Conservation (phyloP, 2,113 vertebrate genomes). For the Periophthalmodon schlosseri region DNA sequence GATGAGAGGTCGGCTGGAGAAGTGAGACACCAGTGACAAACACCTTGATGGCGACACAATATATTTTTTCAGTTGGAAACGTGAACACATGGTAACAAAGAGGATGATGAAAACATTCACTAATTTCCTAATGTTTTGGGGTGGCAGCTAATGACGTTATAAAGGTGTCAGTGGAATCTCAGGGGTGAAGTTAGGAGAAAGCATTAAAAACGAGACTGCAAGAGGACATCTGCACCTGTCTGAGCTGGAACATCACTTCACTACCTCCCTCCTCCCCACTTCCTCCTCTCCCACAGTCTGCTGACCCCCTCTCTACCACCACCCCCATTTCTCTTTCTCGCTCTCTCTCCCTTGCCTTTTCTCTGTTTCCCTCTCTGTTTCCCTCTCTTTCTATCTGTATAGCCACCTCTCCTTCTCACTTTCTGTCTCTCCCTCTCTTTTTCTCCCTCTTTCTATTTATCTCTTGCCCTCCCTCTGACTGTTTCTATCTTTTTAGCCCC, state of each 20-base stretch:
- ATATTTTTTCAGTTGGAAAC: too few relatives aligned
- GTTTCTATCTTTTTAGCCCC: not conserved
- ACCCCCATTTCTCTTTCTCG: not conserved
- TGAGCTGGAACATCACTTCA: slow-evolving; percentile 47
- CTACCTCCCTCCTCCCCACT: slow-evolving; percentile 13
- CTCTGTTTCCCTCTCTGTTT: too few relatives aligned
- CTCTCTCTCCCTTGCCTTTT: not conserved
- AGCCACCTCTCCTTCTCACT: not conserved
- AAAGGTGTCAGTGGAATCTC: slow-evolving; percentile 37
- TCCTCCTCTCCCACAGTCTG: slow-evolving; percentile 17
- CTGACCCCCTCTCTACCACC: slow-evolving; percentile 3
- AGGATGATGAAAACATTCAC: not conserved
- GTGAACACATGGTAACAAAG: too few relatives aligned
- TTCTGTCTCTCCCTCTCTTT: not conserved
- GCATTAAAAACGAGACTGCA: slow-evolving; percentile 42
- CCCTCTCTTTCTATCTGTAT: too few relatives aligned
- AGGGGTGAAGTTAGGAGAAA: slow-evolving; percentile 41
- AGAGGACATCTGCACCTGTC: slow-evolving; percentile 45
- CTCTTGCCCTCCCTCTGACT: not conserved
- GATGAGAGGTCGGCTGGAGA: too few relatives aligned
- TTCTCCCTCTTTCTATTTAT: not conserved
- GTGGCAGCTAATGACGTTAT: not conserved
- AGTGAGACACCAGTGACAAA: too few relatives aligned
- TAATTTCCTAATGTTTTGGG: not conserved
- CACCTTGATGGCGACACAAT: too few relatives aligned